Base-by-base conservation (phyloP, 53 echinoderm and acorn worm genomes). In the Patiria pectinifera region DNA sequence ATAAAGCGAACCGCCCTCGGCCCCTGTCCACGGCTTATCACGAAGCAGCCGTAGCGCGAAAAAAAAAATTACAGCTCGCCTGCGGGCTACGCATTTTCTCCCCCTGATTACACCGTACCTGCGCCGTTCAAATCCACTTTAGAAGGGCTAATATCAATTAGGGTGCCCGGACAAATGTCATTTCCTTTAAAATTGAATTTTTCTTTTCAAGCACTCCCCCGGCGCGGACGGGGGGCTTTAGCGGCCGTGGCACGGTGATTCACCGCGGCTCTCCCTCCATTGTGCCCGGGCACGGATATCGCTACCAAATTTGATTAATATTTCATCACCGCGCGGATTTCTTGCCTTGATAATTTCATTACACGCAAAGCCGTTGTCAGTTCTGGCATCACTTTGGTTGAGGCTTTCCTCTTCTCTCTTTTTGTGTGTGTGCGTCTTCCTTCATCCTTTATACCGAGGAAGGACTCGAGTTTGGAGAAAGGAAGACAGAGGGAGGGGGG, bases 341-440 rank as follows among this genome's bases (percentile, higher is more conserved):
- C 93, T 93, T 93, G 90, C 95, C 80, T 93, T 86, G 95, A 91
- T 95, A 95, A 95, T 95, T 95, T 95, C 95, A 95, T 95, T 95
- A 95, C 91, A 95, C 78, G 86, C 86, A 71, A 86, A 86, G 86
- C 86, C 86, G 72, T 86, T 86, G 86, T 86, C 86, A 86, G 72
- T 74, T 70, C 71, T 86, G 71, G 86, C 72, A 86, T 86, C 86
- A 86, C 86, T 86, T 72, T 86, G 86, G 72, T 60, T 83, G 59
- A 60, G 59, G 59, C 14, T 66, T 66, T 18, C 66, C 66, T 18
- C 10, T 66, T 66, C 10, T 66, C 7, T 76, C 5, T 5, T 23
- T 76, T n/a, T 25, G 76, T 76, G 76, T 76, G 24, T 24, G 24
- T 76, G 76, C 4, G 79, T 45, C 79, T 24, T n/a, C 19, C 22